Percentiles rank a stretch among this genome's conserved stretches.
These are phyloP conservation scores for Patella pellucida DNA, from an alignment of 2,888 invertebrate genomes.

Conservation along the genomic window DNA sequence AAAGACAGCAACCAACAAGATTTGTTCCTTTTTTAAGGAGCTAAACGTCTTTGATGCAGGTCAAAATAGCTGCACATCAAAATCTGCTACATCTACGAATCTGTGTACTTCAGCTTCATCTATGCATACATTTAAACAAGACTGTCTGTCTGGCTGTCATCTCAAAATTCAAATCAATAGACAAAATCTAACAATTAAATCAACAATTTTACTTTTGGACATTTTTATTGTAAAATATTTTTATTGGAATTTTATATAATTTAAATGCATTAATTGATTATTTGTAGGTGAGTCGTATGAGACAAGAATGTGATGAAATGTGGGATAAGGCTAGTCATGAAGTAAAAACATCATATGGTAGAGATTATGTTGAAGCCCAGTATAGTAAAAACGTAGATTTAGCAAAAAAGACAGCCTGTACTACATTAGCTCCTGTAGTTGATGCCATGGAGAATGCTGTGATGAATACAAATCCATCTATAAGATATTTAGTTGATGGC, in stretches of 20 bases:
- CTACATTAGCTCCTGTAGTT: constrained; percentile 38
- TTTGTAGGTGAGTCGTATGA: constrained; percentile 40
- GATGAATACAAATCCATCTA: constrained; percentile 36
- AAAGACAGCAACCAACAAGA: no score
- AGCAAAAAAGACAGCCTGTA: constrained; percentile 21
- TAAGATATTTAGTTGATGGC: constrained; percentile 53
- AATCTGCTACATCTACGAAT: no score
- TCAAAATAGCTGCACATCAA: no score
- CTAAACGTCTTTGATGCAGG: no score
- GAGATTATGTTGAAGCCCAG: constrained; percentile 28
- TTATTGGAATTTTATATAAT: neutral
- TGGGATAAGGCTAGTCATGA: constrained; percentile 44
- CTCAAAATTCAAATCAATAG: no score
- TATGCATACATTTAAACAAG: no score
- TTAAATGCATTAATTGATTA: neutral
- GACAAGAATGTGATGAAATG: constrained; percentile 43
- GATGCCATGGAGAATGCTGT: constrained; percentile 53
- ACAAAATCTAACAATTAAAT: no score
- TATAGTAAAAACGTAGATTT: neutral
- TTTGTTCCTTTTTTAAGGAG: no score
- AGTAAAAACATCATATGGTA: constrained; percentile 46
- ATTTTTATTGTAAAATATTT: neutral
- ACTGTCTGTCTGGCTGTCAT: no score
- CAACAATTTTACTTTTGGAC: no score
- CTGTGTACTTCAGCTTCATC: no score